Evolutionary conservation across 2,888 invertebrate species (phyloP).

Genomic region (Pseudococcus jackbeardsleyi): DNA sequence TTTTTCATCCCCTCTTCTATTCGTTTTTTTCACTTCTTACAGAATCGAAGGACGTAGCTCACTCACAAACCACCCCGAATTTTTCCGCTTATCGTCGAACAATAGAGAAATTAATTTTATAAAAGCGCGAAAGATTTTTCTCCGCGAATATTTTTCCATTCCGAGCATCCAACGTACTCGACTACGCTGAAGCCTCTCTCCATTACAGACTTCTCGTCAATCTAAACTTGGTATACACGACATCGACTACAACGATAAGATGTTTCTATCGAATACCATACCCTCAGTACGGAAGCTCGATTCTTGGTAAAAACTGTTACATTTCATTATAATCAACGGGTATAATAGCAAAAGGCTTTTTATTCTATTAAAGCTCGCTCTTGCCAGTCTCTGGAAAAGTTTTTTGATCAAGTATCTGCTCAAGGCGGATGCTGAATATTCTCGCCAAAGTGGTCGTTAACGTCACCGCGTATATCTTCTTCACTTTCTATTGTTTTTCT

Average conservation of each 20-base stretch:
- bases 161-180: background rate
- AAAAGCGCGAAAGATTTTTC: conserved; percentile 18
- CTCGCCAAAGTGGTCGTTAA: conserved; percentile 14
- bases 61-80: no score
- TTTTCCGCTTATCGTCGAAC: background rate
- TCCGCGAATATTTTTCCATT: background rate
- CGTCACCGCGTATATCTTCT: background rate
- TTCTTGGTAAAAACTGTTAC: background rate
- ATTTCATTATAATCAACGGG: conserved; percentile 22
- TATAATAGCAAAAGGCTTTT: conserved; percentile 1
- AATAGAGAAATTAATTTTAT: conserved; percentile 11
- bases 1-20: no score
- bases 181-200: no score
- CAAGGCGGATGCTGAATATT: background rate
- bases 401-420: conserved; percentile 19
- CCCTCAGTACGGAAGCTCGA: background rate
- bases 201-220: background rate
- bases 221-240: background rate
- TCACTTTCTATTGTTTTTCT: background rate
- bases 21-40: no score
- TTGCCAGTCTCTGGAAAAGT: background rate
- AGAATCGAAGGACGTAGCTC: no score
- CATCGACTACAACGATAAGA: background rate
- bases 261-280: conserved; percentile 1
- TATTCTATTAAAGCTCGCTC: conserved; percentile 14